Conservation (phyloP, 2,888 invertebrate species). For the Pedicia rivosa region DNA sequence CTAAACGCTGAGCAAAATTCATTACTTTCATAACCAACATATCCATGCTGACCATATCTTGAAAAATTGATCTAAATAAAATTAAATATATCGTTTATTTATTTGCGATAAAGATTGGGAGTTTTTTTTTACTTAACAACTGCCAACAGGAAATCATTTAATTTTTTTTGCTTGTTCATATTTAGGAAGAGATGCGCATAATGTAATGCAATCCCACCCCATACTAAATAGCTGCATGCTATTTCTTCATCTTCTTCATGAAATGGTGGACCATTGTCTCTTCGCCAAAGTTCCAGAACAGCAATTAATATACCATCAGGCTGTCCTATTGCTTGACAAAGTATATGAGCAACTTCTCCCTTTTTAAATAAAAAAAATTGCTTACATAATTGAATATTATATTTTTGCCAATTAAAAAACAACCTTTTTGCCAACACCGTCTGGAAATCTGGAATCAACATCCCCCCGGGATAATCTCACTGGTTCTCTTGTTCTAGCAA, state of each 20-base stretch:
- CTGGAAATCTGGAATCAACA: conserved; percentile 35
- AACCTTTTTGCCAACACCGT: conserved; percentile 20
- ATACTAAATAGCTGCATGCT: conserved; percentile 44
- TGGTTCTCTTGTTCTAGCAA: conserved; percentile 32
- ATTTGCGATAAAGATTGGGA: neutral
- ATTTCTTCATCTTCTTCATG: conserved; percentile 53
- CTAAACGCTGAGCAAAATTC: conserved; percentile 66
- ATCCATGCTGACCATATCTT: conserved; percentile 75
- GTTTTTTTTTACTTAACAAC: conserved; percentile 57
- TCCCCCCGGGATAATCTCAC: conserved; percentile 30
- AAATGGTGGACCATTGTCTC: conserved; percentile 34
- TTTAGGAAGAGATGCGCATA: conserved; percentile 50
- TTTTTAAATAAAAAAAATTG: conserved; percentile 16
- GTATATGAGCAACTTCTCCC: conserved; percentile 32
- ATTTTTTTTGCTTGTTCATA: conserved; percentile 51
- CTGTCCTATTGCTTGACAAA: conserved; percentile 46
- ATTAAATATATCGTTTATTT: neutral
- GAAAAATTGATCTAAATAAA: conserved; percentile 58
- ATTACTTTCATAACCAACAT: conserved; percentile 66
- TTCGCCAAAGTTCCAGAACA: conserved; percentile 51
- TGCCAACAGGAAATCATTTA: conserved; percentile 60
- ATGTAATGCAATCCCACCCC: conserved; percentile 54
- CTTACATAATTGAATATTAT: too few species aligned
- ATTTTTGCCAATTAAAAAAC: too few species aligned
- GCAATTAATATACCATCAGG: conserved; percentile 46